Evolutionary conservation across 1,140 invertebrate species (phyloP).

Genomic region (Trichonephila clavipes): DNA sequence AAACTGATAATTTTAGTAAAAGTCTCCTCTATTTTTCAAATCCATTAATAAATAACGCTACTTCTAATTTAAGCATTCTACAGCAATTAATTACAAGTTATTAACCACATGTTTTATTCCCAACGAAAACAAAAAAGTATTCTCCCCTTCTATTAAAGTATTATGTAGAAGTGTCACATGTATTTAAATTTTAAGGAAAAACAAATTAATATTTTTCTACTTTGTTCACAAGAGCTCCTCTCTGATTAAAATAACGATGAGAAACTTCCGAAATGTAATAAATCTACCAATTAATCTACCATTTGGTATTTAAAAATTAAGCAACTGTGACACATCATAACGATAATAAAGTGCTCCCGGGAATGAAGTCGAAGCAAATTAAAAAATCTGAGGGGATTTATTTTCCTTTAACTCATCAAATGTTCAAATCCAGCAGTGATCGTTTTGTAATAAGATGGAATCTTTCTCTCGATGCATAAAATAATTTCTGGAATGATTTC

Average conservation of each 20-base stretch:
- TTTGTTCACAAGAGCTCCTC: not conserved
- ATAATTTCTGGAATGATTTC: not conserved
- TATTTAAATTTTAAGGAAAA: not conserved
- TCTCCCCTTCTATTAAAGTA: not conserved
- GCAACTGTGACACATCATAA: not conserved
- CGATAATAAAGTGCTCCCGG: not conserved
- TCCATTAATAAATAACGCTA: too few species aligned
- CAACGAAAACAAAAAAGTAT: not conserved
- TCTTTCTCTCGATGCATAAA: not conserved
- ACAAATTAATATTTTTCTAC: not conserved
- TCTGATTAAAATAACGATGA: not conserved
- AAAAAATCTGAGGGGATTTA: not conserved
- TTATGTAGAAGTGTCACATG: too few species aligned
- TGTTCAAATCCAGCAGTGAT: not conserved
- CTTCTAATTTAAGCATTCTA: too few species aligned
- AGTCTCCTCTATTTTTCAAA: too few species aligned
- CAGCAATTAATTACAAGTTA: too few species aligned
- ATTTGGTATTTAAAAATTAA: not conserved
- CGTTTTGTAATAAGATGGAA: not conserved
- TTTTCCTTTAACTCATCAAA: slow-evolving; percentile 18
- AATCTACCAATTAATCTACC: slow-evolving; percentile 1
- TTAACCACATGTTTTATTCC: too few species aligned
- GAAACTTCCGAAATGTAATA: not conserved
- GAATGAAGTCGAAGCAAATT: not conserved
- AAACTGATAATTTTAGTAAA: too few species aligned